phyloP scores from a whole-genome alignment of 2,113 vertebrate genomes.

The Eulemur macaco region DNA sequence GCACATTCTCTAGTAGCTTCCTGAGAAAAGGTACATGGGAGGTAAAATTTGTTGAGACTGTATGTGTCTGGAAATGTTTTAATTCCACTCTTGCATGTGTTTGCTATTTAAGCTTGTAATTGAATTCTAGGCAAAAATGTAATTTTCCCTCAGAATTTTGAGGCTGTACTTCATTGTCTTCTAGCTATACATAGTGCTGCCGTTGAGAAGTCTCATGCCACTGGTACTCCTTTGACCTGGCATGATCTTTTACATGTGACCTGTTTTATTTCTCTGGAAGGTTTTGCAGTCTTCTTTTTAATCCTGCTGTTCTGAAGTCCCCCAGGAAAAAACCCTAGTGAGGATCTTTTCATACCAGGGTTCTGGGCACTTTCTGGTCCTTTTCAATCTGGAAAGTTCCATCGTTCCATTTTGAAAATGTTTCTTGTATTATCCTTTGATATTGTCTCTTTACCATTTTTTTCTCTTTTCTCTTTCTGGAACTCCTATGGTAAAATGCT shows the following conservation, averaged over 20 bases:
- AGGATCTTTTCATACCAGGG: neutral
- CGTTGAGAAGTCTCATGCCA: neutral
- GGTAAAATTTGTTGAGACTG: constrained; percentile 14
- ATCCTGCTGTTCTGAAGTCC: neutral
- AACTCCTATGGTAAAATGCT: neutral
- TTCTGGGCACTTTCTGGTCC: neutral
- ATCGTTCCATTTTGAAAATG: neutral
- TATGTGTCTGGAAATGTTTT: neutral
- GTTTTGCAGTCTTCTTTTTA: constrained; percentile 11
- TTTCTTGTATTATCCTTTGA: neutral
- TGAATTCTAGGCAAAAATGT: neutral
- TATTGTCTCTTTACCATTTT: neutral
- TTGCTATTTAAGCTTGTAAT: neutral
- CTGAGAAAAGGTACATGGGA: constrained; percentile 28
- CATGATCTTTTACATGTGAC: neutral
- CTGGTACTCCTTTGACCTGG: neutral
- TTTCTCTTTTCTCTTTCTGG: neutral
- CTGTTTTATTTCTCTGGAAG: neutral
- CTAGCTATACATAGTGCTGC: neutral
- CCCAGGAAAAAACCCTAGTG: neutral
- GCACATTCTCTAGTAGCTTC: constrained; percentile 39
- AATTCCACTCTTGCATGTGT: neutral
- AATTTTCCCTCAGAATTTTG: neutral
- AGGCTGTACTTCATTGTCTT: neutral
- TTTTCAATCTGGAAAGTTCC: neutral